Base-by-base conservation (phyloP, 2,113 vertebrate genomes). In the Dissostichus mawsoni region DNA sequence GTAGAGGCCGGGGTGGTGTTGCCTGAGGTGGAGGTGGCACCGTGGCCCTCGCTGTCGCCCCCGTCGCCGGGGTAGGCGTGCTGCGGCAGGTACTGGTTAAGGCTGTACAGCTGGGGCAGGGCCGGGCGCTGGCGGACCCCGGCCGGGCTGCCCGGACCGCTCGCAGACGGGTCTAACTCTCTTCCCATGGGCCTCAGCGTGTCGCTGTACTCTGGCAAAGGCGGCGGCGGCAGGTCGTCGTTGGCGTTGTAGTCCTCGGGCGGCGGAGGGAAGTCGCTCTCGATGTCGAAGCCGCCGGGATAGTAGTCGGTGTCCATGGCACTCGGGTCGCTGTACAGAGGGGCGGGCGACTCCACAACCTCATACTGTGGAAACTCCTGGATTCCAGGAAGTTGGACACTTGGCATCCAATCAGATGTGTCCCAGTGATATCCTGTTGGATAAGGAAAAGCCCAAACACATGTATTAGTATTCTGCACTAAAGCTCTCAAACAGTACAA, bases 331-430 rank as follows among this genome's bases (percentile, higher is more conserved):
- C 93, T 95, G 94, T 98, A 99, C 89, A 98, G 94, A 45, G 97
- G 96, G 76, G 95, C 94, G 53, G 97, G 94, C 48, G 98, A 94
- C 67, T 98, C 97, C 86, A 97, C 95, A 70, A 97, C 95, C 95
- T 99, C 98, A 0, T 98, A 99, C 92, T 97, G 98, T 73, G 98
- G 98, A 88, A 97, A 98, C 89, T 99, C 98, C 86, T 99, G 96
- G 92, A 99, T 99, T 94, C 97, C 98, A 87, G 98, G 98, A 94
- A 99, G 94, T 87, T 98, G 97, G 92, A 97, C 96, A 48, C 94
- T 96, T 41, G 98, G 98, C 98, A 99, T 99, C 98, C 98, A 99
- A 89, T 99, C 98, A 89, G 98, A 99, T 44, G 98, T 99, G 94
- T 99, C 98, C 98, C 98, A 99, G 94, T 99, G 98, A 90, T 99